Conservation (phyloP, 2,888 invertebrate genomes). For the Pegoplata infirma region DNA sequence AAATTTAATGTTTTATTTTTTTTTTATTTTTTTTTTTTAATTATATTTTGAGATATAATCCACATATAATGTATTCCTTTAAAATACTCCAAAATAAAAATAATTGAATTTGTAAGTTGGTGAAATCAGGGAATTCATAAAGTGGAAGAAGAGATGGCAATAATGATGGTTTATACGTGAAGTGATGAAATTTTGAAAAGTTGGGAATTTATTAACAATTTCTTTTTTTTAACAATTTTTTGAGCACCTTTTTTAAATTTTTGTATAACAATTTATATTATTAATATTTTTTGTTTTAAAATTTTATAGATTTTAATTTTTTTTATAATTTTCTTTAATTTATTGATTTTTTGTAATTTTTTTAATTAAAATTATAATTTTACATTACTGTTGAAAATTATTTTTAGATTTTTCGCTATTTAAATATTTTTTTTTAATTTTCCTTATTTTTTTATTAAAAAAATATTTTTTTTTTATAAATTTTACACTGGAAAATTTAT, state of each 20-base stretch:
- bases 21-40: too few relatives aligned
- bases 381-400: background rate
- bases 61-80: constrained; percentile 71
- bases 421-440: background rate
- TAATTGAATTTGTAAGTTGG: constrained; percentile 11
- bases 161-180: too few relatives aligned
- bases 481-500: too few relatives aligned
- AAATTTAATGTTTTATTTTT: too few relatives aligned
- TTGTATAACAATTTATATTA: too few relatives aligned
- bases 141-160: constrained; percentile 37
- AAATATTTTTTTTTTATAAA: too few relatives aligned
- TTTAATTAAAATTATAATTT: too few relatives aligned
- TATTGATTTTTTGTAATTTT: too few relatives aligned
- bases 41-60: constrained; percentile 62
- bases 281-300: too few relatives aligned
- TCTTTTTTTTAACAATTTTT: background rate
- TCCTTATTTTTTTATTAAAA: too few relatives aligned
- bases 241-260: background rate
- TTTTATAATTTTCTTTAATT: background rate
- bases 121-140: constrained; percentile 47
- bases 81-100: constrained; percentile 9
- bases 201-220: background rate
- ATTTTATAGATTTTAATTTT: background rate
- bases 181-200: background rate
- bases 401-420: background rate